Evolutionary conservation across 2,888 invertebrate species (phyloP).

Genomic region (Eilema griseolum): DNA sequence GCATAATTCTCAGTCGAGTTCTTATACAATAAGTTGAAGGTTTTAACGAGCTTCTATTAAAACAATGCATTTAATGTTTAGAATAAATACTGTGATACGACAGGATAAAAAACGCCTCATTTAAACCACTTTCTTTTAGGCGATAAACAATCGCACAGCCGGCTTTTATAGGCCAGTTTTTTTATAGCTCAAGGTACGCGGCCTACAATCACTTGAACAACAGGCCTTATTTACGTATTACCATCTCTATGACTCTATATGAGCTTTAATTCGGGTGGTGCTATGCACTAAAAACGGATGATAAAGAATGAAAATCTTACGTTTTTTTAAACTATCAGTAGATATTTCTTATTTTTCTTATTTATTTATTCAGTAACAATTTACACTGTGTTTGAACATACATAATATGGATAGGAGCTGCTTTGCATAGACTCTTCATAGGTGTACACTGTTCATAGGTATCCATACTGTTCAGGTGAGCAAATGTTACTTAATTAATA

Average conservation of each 20-base stretch:
- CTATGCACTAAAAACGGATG: not conserved
- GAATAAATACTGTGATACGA: not conserved
- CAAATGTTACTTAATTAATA: not conserved
- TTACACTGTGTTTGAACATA: no score
- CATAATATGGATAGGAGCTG: no score
- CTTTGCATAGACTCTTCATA: no score
- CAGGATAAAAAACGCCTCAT: not conserved
- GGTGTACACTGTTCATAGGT: no score
- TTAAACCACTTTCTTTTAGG: slow-evolving; percentile 1
- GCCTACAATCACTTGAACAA: not conserved
- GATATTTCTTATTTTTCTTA: no score
- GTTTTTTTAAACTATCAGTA: not conserved
- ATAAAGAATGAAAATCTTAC: not conserved
- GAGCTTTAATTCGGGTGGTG: not conserved
- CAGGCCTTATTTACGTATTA: not conserved
- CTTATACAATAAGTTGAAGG: not conserved
- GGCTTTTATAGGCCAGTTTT: not conserved
- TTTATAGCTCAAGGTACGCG: not conserved
- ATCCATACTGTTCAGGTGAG: no score
- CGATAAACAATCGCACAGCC: slow-evolving; percentile 4
- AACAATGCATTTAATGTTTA: not conserved
- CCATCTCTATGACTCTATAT: not conserved
- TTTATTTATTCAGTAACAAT: no score
- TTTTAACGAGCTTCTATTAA: not conserved
- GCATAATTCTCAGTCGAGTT: not conserved